Percentiles rank a stretch among this genome's conserved stretches.
Evolutionary conservation across 2,888 invertebrate genomes (phyloP).

Genomic region (Gibbula magus): DNA sequence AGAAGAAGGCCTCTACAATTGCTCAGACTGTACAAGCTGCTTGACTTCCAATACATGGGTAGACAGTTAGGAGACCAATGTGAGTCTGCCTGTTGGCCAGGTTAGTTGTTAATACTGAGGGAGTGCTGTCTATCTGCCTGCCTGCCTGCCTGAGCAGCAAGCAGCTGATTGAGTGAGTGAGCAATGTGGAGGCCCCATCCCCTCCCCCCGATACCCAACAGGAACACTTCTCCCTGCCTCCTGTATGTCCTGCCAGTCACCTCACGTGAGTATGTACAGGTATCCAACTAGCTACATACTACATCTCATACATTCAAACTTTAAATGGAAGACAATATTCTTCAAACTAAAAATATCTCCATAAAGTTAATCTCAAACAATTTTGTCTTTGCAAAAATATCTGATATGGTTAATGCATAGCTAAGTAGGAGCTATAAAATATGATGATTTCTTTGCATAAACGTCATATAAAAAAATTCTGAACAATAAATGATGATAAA

Average conservation of each 20-base stretch:
- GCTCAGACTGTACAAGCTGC: background rate
- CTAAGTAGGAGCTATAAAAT: conserved; percentile 15
- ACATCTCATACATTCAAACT: background rate
- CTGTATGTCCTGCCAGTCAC: background rate
- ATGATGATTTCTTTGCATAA: conserved; percentile 17
- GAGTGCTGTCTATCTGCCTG: too few species aligned
- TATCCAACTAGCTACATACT: background rate
- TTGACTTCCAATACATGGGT: background rate
- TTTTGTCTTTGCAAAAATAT: background rate
- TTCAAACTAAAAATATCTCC: conserved; percentile 8
- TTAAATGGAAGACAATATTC: conserved; percentile 10
- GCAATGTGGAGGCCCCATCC: background rate
- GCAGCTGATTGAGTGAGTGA: too few species aligned
- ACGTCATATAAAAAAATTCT: background rate
- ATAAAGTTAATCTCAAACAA: conserved; percentile 3
- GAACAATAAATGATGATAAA: conserved; percentile 1
- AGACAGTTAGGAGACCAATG: background rate
- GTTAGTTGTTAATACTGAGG: background rate
- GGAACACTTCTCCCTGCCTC: background rate
- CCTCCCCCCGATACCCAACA: background rate
- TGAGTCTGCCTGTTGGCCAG: background rate
- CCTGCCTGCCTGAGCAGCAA: too few species aligned
- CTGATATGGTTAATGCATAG: conserved; percentile 13
- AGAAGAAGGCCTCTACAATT: background rate
- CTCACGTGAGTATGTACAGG: conserved; percentile 17